These are phyloP conservation scores for Leptonema lineaticorne DNA, from an alignment of 1,140 invertebrate genomes.

Conservation along the genomic window DNA sequence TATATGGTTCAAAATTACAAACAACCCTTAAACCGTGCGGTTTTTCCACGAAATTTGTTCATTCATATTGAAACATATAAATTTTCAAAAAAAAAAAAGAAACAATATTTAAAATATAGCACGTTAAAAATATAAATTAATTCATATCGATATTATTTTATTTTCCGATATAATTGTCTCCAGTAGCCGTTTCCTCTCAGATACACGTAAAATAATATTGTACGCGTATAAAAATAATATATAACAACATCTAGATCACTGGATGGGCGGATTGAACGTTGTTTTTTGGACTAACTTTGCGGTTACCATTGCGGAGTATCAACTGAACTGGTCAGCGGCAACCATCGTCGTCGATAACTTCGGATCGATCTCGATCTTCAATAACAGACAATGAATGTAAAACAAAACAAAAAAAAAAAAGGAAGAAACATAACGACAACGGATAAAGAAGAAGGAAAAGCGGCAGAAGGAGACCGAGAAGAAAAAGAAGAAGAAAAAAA, in stretches of 20 bases:
- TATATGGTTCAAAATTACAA: no score
- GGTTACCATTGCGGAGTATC: slow-evolving; percentile 33
- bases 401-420: no score
- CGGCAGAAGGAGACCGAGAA: background rate
- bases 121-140: no score
- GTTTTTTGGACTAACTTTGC: slow-evolving; percentile 41
- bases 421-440: no score
- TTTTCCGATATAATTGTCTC: background rate
- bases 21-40: no score
- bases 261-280: slow-evolving; percentile 12
- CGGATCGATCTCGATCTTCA: slow-evolving; percentile 7
- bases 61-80: no score
- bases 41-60: no score
- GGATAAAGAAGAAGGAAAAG: no score
- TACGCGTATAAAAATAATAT: background rate
- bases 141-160: no score
- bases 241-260: slow-evolving; percentile 5
- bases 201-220: slow-evolving; percentile 21
- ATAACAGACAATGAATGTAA: slow-evolving; percentile 17
- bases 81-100: no score
- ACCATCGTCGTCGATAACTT: slow-evolving; percentile 31
- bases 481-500: background rate
- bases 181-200: slow-evolving; percentile 36
- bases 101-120: no score
- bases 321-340: slow-evolving; percentile 23